phyloP scores from a whole-genome alignment of 1,140 invertebrate genomes.

The Drosophila mayri region DNA sequence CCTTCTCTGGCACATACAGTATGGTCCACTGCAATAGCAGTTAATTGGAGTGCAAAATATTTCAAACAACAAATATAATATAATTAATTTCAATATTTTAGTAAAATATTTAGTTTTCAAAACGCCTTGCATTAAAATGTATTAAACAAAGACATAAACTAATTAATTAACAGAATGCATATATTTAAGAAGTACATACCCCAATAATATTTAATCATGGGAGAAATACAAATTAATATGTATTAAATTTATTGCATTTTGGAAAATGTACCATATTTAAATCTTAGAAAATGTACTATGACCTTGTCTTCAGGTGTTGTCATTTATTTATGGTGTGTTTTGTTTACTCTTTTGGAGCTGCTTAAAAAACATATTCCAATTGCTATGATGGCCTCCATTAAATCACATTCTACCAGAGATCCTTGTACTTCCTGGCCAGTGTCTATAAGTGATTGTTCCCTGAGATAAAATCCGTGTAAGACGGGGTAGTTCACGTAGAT shows the following conservation, averaged over 20 bases:
- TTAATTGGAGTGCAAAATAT: neutral
- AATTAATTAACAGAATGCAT: too few species aligned
- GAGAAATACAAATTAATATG: neutral
- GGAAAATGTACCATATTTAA: neutral
- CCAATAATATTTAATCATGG: too few species aligned
- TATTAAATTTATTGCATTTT: neutral
- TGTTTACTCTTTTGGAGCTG: slow-evolving; percentile 8
- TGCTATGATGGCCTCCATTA: neutral
- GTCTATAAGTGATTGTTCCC: neutral
- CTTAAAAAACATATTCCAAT: slow-evolving; percentile 13
- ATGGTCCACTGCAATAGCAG: neutral
- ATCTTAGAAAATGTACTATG: neutral
- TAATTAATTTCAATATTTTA: too few species aligned
- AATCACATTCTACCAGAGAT: slow-evolving; percentile 51
- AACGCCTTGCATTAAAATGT: too few species aligned
- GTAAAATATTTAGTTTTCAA: too few species aligned
- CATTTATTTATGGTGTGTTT: slow-evolving; percentile 5
- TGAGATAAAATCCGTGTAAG: neutral
- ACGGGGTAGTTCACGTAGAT: too few species aligned
- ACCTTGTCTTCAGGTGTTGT: neutral
- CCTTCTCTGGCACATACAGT: slow-evolving; percentile 18
- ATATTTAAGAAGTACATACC: too few species aligned
- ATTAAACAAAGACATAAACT: too few species aligned
- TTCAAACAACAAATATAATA: too few species aligned
- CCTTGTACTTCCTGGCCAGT: neutral